These are phyloP conservation scores for Gallinago solitaria DNA, from an alignment of 2,797 vertebrate genomes.

Conservation along the genomic window DNA sequence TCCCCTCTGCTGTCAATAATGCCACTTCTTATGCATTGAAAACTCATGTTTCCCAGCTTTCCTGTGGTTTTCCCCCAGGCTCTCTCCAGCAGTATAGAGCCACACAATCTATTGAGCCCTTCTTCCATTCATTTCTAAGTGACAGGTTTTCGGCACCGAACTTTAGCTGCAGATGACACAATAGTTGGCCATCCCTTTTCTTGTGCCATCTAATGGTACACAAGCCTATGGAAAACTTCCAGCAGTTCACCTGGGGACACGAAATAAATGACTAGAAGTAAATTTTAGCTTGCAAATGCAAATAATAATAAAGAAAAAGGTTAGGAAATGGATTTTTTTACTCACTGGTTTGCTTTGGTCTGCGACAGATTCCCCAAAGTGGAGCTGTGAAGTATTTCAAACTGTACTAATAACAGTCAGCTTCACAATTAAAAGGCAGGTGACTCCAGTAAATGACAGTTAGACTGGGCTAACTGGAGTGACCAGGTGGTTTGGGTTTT, in stretches of 20 bases:
- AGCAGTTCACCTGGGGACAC: not conserved
- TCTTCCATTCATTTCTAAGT: not conserved
- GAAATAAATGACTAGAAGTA: not conserved
- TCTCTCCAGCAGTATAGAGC: not conserved
- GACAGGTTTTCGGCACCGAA: not conserved
- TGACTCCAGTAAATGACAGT: not conserved
- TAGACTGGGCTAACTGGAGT: not conserved
- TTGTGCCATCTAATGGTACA: not conserved
- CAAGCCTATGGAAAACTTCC: not conserved
- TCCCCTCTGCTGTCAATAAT: not conserved
- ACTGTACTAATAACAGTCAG: not conserved
- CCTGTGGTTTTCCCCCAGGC: not conserved
- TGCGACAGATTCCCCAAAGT: not conserved
- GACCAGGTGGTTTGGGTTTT: not conserved
- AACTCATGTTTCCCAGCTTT: not conserved
- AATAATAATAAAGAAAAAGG: not conserved
- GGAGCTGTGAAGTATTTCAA: not conserved
- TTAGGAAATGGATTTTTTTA: not conserved
- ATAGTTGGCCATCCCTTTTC: not conserved
- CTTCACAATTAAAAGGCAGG: not conserved
- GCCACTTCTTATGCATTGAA: not conserved
- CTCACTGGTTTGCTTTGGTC: not conserved
- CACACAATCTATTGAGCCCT: not conserved
- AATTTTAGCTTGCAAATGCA: not conserved
- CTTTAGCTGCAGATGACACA: not conserved